These are phyloP conservation scores for Norana najaformis DNA, from an alignment of 2,888 invertebrate species.

Conservation along the genomic window DNA sequence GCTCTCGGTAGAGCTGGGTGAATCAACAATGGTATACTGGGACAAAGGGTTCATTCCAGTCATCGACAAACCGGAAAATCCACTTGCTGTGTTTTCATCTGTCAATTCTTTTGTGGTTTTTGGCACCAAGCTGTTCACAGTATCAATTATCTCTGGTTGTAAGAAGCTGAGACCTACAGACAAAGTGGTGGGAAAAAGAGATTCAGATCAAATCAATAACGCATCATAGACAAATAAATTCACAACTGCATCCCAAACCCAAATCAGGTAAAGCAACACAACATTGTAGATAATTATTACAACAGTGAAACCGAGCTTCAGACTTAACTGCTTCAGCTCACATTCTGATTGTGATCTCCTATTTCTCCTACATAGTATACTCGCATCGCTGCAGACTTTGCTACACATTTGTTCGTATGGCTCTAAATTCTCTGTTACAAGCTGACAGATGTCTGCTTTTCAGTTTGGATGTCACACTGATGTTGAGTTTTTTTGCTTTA, in stretches of 20 bases:
- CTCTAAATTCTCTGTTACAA: too few species aligned
- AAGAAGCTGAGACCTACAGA: conserved; percentile 1
- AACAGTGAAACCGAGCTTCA: too few species aligned
- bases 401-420: too few species aligned
- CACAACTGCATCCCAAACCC: neutral
- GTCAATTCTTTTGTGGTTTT: neutral
- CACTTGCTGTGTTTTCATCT: neutral
- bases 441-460: too few species aligned
- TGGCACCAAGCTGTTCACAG: neutral
- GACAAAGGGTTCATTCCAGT: neutral
- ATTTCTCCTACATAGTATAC: too few species aligned
- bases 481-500: too few species aligned
- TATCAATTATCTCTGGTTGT: conserved; percentile 17
- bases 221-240: neutral
- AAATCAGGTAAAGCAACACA: neutral
- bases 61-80: neutral
- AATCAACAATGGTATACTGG: neutral
- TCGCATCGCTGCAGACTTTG: too few species aligned
- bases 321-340: too few species aligned
- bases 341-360: too few species aligned
- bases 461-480: too few species aligned
- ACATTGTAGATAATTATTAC: too few species aligned
- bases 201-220: neutral
- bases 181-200: neutral
- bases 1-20: neutral